Base-by-base conservation (phyloP, 2,797 vertebrate species). In the Paratrypauchen microcephalus region DNA sequence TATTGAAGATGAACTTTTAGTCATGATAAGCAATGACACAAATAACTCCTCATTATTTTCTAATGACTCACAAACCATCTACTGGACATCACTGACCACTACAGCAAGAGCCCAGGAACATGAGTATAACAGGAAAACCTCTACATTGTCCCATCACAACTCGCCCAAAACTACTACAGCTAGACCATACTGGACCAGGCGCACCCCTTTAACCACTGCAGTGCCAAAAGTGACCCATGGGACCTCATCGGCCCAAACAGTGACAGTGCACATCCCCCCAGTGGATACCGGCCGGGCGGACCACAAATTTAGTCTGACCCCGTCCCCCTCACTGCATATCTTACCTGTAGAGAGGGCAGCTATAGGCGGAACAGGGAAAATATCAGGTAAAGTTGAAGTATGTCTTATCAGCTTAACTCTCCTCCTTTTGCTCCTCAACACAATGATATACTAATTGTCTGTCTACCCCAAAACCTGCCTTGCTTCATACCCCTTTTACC, bases 341-440 rank as follows among this genome's bases (percentile, higher is more conserved):
- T 84, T 85, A 80, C 88, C 89, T 82, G 86, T 89, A 66, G 95
- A 97, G 80, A 92, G 94, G 65, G 93, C 94, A 84, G 93, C 95
- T 82, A 88, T 95, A 28, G 93, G 89, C 69, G 88, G 91, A 0
- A 86, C 94, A 30, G 76, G 88, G 80, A 92, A 85, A 77, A 70
- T 77, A 70, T 91, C 95, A 92, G 93, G 93, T 95, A 94, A 93
- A 86, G 78, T 86, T 85, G 81, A 83, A 86, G 81, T 78, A 84
- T 79, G 79, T 87, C 65, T 91, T 70, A 80, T 88, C 82, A 88
- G 79, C 86, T 82, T 92, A 87, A 91, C 86, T 55, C 70, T 78
- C 83, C 82, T 89, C 76, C 74, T 88, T 85, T 85, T 87, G 74
- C 85, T 90, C 72, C 82, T 88, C 87, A 55, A 82, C 68, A 71